Percentiles rank a stretch among this genome's conserved stretches.
Conservation (phyloP, 1,140 invertebrate species). For the Diabrotica virgifera region DNA sequence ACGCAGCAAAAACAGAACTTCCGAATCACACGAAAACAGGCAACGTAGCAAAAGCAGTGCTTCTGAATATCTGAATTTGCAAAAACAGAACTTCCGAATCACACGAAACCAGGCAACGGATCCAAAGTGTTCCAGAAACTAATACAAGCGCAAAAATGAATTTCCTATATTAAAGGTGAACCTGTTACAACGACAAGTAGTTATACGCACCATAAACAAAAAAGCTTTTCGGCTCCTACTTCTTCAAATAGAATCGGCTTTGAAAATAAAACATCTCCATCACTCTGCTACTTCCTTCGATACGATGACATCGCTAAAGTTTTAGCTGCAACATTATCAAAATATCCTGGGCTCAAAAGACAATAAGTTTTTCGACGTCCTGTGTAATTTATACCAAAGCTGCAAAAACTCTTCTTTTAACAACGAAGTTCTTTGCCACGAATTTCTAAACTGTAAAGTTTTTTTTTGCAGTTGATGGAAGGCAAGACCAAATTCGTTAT, state of each 20-base stretch:
- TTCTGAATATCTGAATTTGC: too few species aligned
- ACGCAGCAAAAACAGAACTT: too few species aligned
- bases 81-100: too few species aligned
- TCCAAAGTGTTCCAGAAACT: too few species aligned
- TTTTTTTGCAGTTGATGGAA: constrained; percentile 31
- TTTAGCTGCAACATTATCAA: constrained; percentile 30
- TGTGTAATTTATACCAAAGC: constrained; percentile 29
- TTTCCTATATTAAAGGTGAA: neutral
- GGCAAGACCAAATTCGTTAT: constrained; percentile 30
- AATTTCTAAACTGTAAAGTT: constrained; percentile 33
- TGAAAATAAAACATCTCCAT: constrained; percentile 12
- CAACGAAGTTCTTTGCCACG: constrained; percentile 34
- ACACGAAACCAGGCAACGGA: too few species aligned
- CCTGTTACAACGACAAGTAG: constrained; percentile 6
- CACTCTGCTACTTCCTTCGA: constrained; percentile 31
- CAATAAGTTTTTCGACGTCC: constrained; percentile 32
- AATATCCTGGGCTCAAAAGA: constrained; percentile 29
- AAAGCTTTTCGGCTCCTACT: too few species aligned
- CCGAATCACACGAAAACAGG: too few species aligned
- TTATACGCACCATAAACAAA: too few species aligned
- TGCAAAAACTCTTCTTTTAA: constrained; percentile 33
- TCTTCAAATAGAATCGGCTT: constrained; percentile 5
- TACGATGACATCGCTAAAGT: constrained; percentile 35
- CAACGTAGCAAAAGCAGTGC: too few species aligned
- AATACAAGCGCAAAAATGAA: too few species aligned